Evolutionary conservation across 2,888 invertebrate genomes (phyloP).

Genomic region (Nemotelus nigrinus): DNA sequence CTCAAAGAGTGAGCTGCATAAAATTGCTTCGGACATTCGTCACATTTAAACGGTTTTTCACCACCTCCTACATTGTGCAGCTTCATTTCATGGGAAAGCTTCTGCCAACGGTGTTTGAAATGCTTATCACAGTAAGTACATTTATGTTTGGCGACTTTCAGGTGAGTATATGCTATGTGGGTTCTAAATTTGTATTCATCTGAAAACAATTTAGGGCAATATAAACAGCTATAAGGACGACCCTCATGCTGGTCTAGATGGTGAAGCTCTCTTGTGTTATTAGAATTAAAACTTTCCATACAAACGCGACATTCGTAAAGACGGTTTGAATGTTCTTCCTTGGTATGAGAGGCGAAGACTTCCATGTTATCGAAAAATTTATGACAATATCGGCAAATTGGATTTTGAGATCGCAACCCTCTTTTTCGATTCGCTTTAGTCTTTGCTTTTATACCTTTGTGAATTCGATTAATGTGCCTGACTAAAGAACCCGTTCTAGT

Average conservation of each 20-base stretch:
- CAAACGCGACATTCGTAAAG: slow-evolving; percentile 18
- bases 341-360: not conserved
- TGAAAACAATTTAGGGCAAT: slow-evolving; percentile 38
- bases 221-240: slow-evolving; percentile 16
- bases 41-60: slow-evolving; percentile 58
- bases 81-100: slow-evolving; percentile 55
- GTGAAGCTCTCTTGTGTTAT: not conserved
- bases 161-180: slow-evolving; percentile 24
- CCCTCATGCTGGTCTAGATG: slow-evolving; percentile 10
- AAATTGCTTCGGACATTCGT: slow-evolving; percentile 58
- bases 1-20: slow-evolving; percentile 57
- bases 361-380: not conserved
- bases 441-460: no score
- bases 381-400: slow-evolving; percentile 18
- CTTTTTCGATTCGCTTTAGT: no score
- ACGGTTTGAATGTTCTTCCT: not conserved
- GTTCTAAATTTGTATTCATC: slow-evolving; percentile 35
- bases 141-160: slow-evolving; percentile 13
- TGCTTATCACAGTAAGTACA: slow-evolving; percentile 55
- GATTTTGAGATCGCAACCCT: no score
- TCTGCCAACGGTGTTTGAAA: slow-evolving; percentile 56
- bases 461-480: no score
- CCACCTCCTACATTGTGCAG: slow-evolving; percentile 53
- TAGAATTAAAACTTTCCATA: slow-evolving; percentile 14
- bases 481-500: no score